A percentile compares a stretch with the other conserved stretches of the same genome.
Evolutionary conservation across 2,113 vertebrate species (phyloP).

Genomic region (Hippocampus barbouri): DNA sequence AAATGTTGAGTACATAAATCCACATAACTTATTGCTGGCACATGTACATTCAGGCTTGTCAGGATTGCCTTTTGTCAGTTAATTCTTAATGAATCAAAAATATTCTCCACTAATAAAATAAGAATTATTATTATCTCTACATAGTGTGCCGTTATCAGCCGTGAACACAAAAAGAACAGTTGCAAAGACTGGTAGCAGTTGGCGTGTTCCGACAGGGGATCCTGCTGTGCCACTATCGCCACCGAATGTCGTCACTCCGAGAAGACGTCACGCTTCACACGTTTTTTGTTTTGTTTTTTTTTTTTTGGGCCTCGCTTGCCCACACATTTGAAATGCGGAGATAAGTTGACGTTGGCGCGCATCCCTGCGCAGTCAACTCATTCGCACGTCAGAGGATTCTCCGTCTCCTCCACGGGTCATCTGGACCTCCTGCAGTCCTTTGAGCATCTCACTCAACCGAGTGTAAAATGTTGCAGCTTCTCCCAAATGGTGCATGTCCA

Average conservation of each 20-base stretch:
- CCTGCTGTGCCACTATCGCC: constrained; percentile 24
- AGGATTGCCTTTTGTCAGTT: neutral
- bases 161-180: constrained; percentile 16
- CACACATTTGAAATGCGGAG: neutral
- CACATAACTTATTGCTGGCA: neutral
- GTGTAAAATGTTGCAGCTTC: constrained; percentile 31
- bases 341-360: neutral
- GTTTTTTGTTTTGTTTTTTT: constrained; percentile 14
- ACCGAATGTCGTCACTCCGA: constrained; percentile 12
- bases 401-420: constrained; percentile 15
- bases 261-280: constrained; percentile 1
- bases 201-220: constrained; percentile 9
- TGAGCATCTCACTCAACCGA: constrained; percentile 14
- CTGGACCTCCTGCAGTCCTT: constrained; percentile 14
- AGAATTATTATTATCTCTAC: constrained; percentile 18
- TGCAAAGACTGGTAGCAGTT: neutral
- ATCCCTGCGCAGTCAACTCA: neutral
- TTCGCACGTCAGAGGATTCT: constrained; percentile 15
- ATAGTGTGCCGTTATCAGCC: constrained; percentile 3
- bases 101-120: constrained; percentile 6
- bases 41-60: neutral
- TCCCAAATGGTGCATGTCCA: constrained; percentile 20
- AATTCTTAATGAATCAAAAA: neutral
- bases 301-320: constrained; percentile 4
- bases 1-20: neutral